Conservation (phyloP, 2,113 vertebrate genomes). For the Ochotona curzoniae region DNA sequence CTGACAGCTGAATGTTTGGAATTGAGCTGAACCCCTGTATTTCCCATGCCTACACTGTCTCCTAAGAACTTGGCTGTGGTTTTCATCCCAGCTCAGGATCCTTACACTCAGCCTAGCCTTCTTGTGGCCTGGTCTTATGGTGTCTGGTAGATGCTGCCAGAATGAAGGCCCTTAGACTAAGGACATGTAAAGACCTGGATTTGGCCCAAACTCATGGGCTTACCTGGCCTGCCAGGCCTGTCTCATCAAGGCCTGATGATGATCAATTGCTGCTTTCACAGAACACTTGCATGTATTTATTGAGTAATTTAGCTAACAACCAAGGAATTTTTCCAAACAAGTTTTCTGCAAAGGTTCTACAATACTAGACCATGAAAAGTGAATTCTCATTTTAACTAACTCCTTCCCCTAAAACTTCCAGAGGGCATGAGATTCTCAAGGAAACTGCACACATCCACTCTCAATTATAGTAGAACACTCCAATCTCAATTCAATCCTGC, state of each 20-base stretch:
- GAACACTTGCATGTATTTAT: slow-evolving; percentile 67
- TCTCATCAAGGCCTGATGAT: background rate
- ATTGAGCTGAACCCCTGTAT: background rate
- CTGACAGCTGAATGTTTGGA: background rate
- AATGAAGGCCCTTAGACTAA: background rate
- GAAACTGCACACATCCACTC: background rate
- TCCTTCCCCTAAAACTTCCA: background rate
- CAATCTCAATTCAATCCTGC: slow-evolving; percentile 31
- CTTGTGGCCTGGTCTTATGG: background rate
- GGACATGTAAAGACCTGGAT: background rate
- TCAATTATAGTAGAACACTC: background rate
- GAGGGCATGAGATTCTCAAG: slow-evolving; percentile 6
- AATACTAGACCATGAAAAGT: slow-evolving; percentile 20
- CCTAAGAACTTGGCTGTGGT: background rate
- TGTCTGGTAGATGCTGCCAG: background rate
- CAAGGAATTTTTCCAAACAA: background rate
- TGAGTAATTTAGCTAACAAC: slow-evolving; percentile 56
- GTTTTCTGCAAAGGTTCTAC: slow-evolving; percentile 25
- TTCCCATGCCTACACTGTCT: background rate
- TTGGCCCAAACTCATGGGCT: background rate
- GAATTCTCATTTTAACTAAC: slow-evolving; percentile 20
- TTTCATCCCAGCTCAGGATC: background rate
- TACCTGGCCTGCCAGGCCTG: background rate
- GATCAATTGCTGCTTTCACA: background rate
- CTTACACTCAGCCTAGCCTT: background rate